These are phyloP conservation scores for Periparus ater DNA, from an alignment of 2,797 vertebrate genomes.

Conservation along the genomic window DNA sequence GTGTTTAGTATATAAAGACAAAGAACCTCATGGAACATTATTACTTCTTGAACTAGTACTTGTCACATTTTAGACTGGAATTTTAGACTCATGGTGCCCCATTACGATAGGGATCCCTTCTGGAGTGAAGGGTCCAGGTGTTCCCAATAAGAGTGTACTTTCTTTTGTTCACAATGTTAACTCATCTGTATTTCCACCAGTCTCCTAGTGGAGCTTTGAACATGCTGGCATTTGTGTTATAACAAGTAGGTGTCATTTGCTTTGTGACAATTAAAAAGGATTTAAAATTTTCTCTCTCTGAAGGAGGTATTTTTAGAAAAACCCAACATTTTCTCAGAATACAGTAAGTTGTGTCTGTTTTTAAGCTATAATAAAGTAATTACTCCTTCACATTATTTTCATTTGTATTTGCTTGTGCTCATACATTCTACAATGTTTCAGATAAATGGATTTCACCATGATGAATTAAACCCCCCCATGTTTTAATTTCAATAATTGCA, in stretches of 20 bases:
- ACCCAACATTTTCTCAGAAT: background rate
- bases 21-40: background rate
- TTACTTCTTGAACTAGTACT: background rate
- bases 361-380: constrained; percentile 37
- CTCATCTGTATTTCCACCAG: background rate
- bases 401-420: background rate
- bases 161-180: background rate
- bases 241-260: background rate
- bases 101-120: background rate
- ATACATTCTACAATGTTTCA: background rate
- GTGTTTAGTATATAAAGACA: background rate
- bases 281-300: background rate
- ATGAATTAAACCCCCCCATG: background rate
- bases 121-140: background rate
- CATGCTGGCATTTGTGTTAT: background rate
- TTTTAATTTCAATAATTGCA: background rate
- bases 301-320: background rate
- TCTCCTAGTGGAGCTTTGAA: background rate
- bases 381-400: background rate
- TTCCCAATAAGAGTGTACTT: background rate
- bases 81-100: background rate
- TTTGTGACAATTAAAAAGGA: background rate
- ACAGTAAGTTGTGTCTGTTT: background rate
- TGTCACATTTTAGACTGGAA: background rate
- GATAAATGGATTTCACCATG: background rate